Percentiles rank a stretch among this genome's conserved stretches.
Conservation (phyloP, 2,888 invertebrate genomes). For the Torymus auratus region DNA sequence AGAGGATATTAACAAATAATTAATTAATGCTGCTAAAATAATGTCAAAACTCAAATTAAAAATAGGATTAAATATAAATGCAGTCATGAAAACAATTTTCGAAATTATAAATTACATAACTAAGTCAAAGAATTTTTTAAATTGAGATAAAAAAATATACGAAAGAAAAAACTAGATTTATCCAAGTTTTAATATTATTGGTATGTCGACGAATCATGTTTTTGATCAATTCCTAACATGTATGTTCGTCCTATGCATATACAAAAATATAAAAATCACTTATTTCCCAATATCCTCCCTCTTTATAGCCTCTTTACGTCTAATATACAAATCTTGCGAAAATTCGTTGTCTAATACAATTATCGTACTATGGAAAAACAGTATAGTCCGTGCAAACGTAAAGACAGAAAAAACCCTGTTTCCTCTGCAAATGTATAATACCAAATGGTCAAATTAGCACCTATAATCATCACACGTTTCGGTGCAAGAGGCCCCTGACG, state of each 20-base stretch:
- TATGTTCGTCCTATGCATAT: background rate
- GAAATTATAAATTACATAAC: no score
- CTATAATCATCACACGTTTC: background rate
- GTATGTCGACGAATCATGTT: no score
- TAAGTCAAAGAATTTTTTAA: no score
- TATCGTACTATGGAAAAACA: slow-evolving; percentile 6
- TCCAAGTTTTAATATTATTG: no score
- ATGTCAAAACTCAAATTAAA: background rate
- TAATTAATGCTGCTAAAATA: background rate
- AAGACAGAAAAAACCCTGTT: slow-evolving; percentile 14
- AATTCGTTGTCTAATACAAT: background rate
- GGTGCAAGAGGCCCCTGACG: background rate
- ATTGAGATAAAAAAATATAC: no score
- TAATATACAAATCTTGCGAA: background rate
- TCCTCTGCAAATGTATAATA: background rate
- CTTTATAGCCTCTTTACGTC: background rate
- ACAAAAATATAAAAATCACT: no score
- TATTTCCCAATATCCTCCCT: background rate
- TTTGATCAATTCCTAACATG: background rate
- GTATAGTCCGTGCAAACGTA: slow-evolving; percentile 26
- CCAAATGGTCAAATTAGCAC: background rate
- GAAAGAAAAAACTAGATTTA: no score
- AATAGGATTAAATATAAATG: no score
- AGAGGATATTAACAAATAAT: slow-evolving; percentile 5
- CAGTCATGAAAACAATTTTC: no score